Evolutionary conservation across 2,113 vertebrate species (phyloP), one percentile per base, ranked within the genome.

Genomic region (Grammomys dolichurus): DNA sequence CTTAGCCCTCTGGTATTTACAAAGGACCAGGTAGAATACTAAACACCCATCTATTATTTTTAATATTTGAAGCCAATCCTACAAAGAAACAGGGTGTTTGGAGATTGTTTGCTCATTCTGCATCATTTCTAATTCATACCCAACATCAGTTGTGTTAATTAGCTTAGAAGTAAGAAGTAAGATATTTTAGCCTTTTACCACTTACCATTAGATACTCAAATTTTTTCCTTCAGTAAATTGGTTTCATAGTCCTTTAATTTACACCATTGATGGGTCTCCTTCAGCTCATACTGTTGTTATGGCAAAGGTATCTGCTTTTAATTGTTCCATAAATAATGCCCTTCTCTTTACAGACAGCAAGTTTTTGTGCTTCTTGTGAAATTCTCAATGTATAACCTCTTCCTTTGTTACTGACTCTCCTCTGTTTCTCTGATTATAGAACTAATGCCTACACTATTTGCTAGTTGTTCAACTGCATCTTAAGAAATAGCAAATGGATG

Each of bases 211-310:
- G 43, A 54, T 69, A 40, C 33, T 89, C 67, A 87, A 46, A 46
- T 75, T n/a, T 89, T 26, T 77, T 54, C 2, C n/a, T 89, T 16
- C 19, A 56, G 33, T 4, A 73, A 33, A 36, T 4, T 67, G 4
- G 40, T 95, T 72, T 94, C 56, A 72, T 54, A 75, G 40, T 73
- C 36, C 67, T 90, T 92, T 87, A 70, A 76, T 16, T 93, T 70
- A 85, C 63, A 7, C 81, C 43, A 67, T 17, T 88, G 84, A 75
- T 80, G 33, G 36, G 12, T 65, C 8, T 54, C 58, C 65, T 43
- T 95, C 84, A 86, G 72, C 9, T 82, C n/a, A 31, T 77, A 33
- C 5, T 69, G 40, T 93, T 69, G 78, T 1, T 84, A 51, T 67
- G 26, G 72, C 67, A 54, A 63, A 87, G 65, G 4, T 90, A 43